A percentile compares a stretch with the other conserved stretches of the same genome.
Conservation (phyloP, 2,113 vertebrate genomes). For the Ailuropoda melanoleuca region DNA sequence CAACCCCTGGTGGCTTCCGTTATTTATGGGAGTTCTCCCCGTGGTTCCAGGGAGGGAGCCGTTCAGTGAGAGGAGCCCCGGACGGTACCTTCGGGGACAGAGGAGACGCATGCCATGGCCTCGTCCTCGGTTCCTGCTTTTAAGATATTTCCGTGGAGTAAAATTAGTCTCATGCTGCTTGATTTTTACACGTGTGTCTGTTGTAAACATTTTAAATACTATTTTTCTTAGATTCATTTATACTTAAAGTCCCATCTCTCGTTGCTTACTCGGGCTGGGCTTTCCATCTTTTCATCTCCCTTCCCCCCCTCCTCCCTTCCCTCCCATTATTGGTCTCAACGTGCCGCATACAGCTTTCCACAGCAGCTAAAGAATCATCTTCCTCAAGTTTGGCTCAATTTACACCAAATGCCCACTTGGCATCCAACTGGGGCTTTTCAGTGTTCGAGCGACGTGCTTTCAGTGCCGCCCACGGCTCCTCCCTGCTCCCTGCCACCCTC, state of each 20-base stretch:
- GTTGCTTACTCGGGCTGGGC: accelerated
- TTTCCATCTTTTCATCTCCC: background rate
- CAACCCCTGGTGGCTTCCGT: background rate
- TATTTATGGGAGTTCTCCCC: accelerated
- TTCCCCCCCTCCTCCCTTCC: background rate
- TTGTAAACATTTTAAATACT: accelerated
- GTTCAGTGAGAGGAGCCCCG: accelerated
- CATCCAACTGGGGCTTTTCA: accelerated
- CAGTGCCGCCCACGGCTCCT: accelerated
- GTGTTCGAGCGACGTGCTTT: accelerated
- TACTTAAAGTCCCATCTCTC: accelerated
- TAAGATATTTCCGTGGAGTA: background rate
- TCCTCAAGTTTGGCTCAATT: accelerated
- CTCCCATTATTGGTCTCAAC: accelerated
- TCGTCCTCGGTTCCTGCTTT: accelerated
- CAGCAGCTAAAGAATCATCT: accelerated
- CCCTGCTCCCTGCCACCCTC: background rate
- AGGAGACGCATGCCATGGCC: accelerated
- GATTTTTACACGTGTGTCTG: accelerated
- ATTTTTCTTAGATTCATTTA: accelerated
- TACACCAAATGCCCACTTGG: accelerated
- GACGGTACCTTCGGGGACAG: accelerated
- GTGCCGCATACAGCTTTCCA: accelerated
- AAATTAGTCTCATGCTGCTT: accelerated
- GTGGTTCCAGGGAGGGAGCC: accelerated